Evolutionary conservation across 2,888 invertebrate genomes (phyloP).

Genomic region (Odontocolon sp.): DNA sequence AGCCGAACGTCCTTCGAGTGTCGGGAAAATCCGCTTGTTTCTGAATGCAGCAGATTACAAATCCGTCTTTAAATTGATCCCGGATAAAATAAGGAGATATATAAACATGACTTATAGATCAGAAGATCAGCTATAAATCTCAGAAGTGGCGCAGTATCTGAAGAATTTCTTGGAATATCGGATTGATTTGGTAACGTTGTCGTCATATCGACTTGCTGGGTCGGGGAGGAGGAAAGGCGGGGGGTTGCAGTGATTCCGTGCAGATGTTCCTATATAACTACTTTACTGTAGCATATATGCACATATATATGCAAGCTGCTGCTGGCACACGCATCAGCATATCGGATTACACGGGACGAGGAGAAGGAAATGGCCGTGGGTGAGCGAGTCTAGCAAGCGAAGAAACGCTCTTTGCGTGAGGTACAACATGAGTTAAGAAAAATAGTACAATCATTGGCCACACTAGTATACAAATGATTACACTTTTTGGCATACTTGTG

Average conservation of each 20-base stretch:
- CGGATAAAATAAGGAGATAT: not conserved
- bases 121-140: not conserved
- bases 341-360: constrained; percentile 67
- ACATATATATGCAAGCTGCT: not conserved
- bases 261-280: constrained; percentile 1
- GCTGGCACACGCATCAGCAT: constrained; percentile 65
- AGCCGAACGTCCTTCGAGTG: not conserved
- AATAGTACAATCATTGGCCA: too few species aligned
- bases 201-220: too few species aligned
- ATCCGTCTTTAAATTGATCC: constrained; percentile 4
- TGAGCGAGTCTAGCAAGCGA: constrained; percentile 28
- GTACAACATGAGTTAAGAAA: too few species aligned
- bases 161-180: constrained; percentile 16
- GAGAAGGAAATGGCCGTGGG: constrained; percentile 64
- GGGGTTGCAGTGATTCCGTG: not conserved
- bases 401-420: constrained; percentile 12
- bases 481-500: too few species aligned
- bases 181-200: constrained; percentile 28
- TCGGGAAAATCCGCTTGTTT: not conserved
- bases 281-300: constrained; percentile 23
- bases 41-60: not conserved
- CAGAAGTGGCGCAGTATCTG: constrained; percentile 3
- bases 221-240: constrained; percentile 6
- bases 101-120: constrained; percentile 5
- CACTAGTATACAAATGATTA: too few species aligned